Evolutionary conservation across 2,888 invertebrate genomes (phyloP).

Genomic region (Alentia gelatinosa): DNA sequence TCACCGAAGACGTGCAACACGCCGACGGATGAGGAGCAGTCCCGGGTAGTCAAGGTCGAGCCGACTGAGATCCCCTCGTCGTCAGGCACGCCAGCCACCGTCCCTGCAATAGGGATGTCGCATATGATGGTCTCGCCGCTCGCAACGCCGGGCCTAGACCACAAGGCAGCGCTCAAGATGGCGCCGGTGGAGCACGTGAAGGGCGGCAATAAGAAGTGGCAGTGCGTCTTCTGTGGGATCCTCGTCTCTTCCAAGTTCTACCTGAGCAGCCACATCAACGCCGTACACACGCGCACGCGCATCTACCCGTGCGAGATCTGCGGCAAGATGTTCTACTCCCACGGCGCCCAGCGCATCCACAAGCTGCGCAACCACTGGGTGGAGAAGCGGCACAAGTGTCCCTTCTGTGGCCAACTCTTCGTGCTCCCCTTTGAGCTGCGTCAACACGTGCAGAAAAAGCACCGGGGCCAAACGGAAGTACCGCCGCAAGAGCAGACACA

Average conservation of each 20-base stretch:
- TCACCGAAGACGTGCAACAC: constrained; percentile 26
- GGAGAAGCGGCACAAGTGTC: constrained; percentile 66
- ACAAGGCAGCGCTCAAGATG: constrained; percentile 38
- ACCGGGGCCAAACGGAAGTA: constrained; percentile 37
- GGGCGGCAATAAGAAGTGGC: constrained; percentile 64
- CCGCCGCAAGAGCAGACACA: neutral
- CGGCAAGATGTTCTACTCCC: constrained; percentile 66
- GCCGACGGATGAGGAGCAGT: neutral
- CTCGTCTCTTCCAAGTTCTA: constrained; percentile 67
- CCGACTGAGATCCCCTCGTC: constrained; percentile 41
- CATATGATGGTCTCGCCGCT: constrained; percentile 26
- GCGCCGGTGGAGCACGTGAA: constrained; percentile 50
- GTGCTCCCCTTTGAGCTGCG: constrained; percentile 66
- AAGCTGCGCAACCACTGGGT: constrained; percentile 68
- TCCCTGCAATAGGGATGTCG: neutral
- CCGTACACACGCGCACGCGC: constrained; percentile 66
- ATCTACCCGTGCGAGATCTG: constrained; percentile 68
- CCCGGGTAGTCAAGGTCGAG: constrained; percentile 13
- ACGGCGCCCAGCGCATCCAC: constrained; percentile 67
- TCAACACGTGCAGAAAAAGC: constrained; percentile 65
- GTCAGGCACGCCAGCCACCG: constrained; percentile 18
- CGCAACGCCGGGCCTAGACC: neutral
- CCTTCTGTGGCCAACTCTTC: constrained; percentile 65
- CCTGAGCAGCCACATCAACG: constrained; percentile 68
- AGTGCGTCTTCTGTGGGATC: constrained; percentile 68